Evolutionary conservation across 1,140 invertebrate species (phyloP), one percentile per base, ranked within the genome.

Genomic region (Ptiloglossa arizonensis): DNA sequence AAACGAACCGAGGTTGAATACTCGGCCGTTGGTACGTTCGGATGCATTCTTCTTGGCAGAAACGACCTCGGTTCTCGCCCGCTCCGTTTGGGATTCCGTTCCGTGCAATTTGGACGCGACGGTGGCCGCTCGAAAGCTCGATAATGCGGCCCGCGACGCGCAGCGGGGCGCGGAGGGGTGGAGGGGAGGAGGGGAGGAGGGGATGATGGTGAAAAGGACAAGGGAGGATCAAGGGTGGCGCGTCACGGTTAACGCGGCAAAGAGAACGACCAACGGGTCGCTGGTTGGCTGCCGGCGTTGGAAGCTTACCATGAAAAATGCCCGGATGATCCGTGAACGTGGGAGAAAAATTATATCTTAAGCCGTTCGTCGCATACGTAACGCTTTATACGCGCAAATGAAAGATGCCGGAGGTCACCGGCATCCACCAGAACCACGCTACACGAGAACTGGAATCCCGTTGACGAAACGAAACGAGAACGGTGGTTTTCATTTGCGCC

Each of bases 251-350:
- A 77, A 63, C 59, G 56, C 35, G 72, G 50, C 59, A 60, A 75
- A 68, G 71, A 73, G 69, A 74, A 63, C 63, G 71, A 62, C 57
- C n/a, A n/a, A 67, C 22, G 79, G 60, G 8, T 66, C 76, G 44
- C 56, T n/a, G n/a, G n/a, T 32, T 44, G 69, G 79, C 59, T 70
- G 83, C 80, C 76, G 81, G 48, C 73, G 60, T 1, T 80, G 77
- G 80, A 82, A 88, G 88, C 88, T 88, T 89, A 89, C 79, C 86
- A 87, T 89, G 88, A 89, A 87, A 89, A 89, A 89, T 89, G 86
- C 79, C 67, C 68, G 82, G 88, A 87, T 88, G 87, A 89, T 89
- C 87, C 84, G 75, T 72, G 66, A 59, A 46, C 64, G 75, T 56
- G 68, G 48, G 79, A 88, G 87, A 89, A 87, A 89, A 88, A 89